These are phyloP conservation scores for Agonopterix arenella DNA, from an alignment of 2,888 invertebrate species.

Conservation along the genomic window DNA sequence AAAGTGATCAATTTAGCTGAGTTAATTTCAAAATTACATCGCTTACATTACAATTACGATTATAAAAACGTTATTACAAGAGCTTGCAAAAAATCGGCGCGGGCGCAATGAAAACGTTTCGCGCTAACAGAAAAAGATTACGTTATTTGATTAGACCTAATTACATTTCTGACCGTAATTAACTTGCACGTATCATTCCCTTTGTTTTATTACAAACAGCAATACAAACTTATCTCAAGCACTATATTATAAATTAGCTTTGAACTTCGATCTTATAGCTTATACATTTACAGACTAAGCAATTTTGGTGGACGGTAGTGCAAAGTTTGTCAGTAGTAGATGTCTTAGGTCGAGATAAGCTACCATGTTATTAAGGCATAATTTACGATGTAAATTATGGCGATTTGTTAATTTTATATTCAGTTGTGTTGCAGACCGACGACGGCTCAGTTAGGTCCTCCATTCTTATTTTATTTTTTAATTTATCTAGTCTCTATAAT, in stretches of 20 bases:
- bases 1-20: neutral
- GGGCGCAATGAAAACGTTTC: conserved; percentile 33
- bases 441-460: conserved; percentile 36
- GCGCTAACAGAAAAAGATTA: conserved; percentile 57
- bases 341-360: conserved; percentile 65
- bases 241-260: conserved; percentile 3
- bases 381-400: conserved; percentile 67
- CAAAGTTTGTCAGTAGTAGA: conserved; percentile 29
- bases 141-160: conserved; percentile 73
- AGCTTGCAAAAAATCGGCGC: conserved; percentile 21
- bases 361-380: conserved; percentile 64
- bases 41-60: conserved; percentile 33
- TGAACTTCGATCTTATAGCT: conserved; percentile 28
- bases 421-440: conserved; percentile 38
- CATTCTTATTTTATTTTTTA: neutral
- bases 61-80: conserved; percentile 26
- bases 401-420: conserved; percentile 70
- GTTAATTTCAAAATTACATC: conserved; percentile 3
- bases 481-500: too few species aligned
- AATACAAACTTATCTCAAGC: conserved; percentile 21
- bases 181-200: conserved; percentile 68
- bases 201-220: conserved; percentile 65
- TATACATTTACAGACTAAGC: conserved; percentile 5
- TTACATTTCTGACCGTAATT: conserved; percentile 71
- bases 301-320: conserved; percentile 6